Percentiles rank a stretch among this genome's conserved stretches.
phyloP scores from a whole-genome alignment of 2,888 invertebrate genomes.

The Proisotoma minuta region DNA sequence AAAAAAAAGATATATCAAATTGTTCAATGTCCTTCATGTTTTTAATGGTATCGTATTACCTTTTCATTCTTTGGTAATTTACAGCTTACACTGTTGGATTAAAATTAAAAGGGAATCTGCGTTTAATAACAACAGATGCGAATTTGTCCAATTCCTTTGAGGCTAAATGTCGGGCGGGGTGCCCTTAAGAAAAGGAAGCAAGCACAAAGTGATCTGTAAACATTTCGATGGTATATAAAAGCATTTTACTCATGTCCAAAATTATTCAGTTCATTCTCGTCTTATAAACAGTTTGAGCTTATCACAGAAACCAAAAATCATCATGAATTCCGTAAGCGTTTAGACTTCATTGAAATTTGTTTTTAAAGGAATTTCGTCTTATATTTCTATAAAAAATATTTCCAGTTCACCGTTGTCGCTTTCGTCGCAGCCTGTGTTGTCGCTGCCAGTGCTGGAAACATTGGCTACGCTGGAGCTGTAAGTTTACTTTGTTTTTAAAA shows the following conservation, averaged over 20 bases:
- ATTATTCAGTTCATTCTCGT: conserved; percentile 12
- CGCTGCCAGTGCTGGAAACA: conserved; percentile 13
- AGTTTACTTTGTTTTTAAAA: too few species aligned
- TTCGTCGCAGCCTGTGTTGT: conserved; percentile 10
- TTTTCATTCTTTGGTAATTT: too few species aligned
- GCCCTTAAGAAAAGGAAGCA: too few species aligned
- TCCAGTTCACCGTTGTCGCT: conserved; percentile 13
- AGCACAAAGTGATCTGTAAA: too few species aligned
- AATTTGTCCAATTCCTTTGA: conserved; percentile 5
- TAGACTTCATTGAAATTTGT: not conserved
- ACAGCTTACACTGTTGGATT: not conserved
- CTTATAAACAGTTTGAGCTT: not conserved
- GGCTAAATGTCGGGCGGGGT: conserved; percentile 16
- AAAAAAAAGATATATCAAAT: too few species aligned
- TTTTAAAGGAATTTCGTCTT: not conserved
- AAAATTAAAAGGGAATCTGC: not conserved
- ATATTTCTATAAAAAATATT: not conserved
- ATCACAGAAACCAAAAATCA: conserved; percentile 5
- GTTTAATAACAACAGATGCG: not conserved
- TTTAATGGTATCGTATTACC: too few species aligned
- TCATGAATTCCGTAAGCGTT: conserved; percentile 21
- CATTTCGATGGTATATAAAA: too few species aligned
- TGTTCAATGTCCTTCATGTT: too few species aligned
- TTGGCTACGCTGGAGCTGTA: conserved; percentile 3
- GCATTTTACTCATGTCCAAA: not conserved